A percentile compares a stretch with the other conserved stretches of the same genome.
These are phyloP conservation scores for Tridacna crocea DNA, from an alignment of 2,888 invertebrate genomes.

Conservation along the genomic window DNA sequence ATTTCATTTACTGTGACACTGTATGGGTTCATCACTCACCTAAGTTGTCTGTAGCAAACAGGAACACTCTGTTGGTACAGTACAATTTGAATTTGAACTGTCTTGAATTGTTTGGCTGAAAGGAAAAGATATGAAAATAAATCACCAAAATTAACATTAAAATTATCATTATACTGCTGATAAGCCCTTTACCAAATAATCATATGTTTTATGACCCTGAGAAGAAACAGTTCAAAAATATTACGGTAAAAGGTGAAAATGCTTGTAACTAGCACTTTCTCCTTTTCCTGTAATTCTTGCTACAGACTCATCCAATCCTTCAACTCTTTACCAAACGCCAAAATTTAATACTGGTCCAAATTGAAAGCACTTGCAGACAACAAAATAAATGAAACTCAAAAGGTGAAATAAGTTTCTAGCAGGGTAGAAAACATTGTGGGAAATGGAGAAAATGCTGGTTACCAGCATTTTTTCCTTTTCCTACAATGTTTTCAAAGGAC, in stretches of 20 bases:
- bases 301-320: too few relatives aligned
- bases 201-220: not conserved
- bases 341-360: too few relatives aligned
- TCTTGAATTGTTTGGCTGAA: conserved; percentile 69
- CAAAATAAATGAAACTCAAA: too few relatives aligned
- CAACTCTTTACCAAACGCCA: too few relatives aligned
- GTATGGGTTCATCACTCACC: conserved; percentile 58
- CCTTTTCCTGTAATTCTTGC: not conserved
- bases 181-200: not conserved
- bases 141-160: too few relatives aligned
- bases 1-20: too few relatives aligned
- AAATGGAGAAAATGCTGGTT: not conserved
- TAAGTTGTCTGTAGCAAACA: conserved; percentile 79
- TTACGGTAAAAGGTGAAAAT: not conserved
- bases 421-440: not conserved
- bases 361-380: too few relatives aligned
- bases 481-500: not conserved
- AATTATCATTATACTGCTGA: not conserved
- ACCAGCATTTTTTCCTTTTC: not conserved
- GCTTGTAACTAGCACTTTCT: not conserved
- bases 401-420: too few relatives aligned
- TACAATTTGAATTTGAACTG: conserved; percentile 79
- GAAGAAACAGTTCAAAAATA: too few relatives aligned
- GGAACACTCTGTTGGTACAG: conserved; percentile 77
- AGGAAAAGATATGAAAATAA: conserved; percentile 16